Base-by-base conservation (phyloP, 2,888 invertebrate genomes). In the Drosophila basisetae region DNA sequence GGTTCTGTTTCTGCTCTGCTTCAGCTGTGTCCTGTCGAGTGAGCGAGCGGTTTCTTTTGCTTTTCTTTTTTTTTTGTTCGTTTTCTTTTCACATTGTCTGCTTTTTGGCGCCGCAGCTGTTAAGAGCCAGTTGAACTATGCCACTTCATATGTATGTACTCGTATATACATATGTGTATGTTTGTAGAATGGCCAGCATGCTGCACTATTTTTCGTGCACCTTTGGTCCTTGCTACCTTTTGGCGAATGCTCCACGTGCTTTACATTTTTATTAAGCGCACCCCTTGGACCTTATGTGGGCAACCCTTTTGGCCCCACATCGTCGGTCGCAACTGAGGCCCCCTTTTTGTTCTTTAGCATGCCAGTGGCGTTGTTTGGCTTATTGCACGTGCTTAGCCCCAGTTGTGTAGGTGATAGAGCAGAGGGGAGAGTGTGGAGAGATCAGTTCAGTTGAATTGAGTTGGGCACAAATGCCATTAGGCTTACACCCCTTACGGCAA, bases 191-290 rank as follows among this genome's bases (percentile, higher is more conserved):
- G 22, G 31, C 58, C 58, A 47, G 73, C 68, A 83, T 84, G 83
- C 78, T 90, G 89, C 91, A 87, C 81, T 85, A 91, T 91, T 91
- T 87, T 71, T 69, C 72, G 89, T 75, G 80, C 84, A 80, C 82
- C 76, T 79, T 82, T 68, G 50, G 71, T 73, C 70, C 89, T 59
- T 54, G 65, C 50, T 73, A 77, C 84, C 69, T 83, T 73, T 66
- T 49, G 68, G 79, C 64, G 65, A 64, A 35, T 59, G 61, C 50
- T 56, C 70, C 83, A 92, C 91, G 91, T 91, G 92, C 91, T 88
- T 91, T 85, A 91, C 92, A 91, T 91, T 91, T 92, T 92, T 92
- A 91, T 92, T 91, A 89, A 87, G 88, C 90, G 70, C 66, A 61
- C 56, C 64, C 66, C 64, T 54, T 43, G 41, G 50, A 28, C 58